Percentiles rank a stretch among this genome's conserved stretches.
Evolutionary conservation across 2,888 invertebrate genomes (phyloP).

Genomic region (Callimorpha dominula): DNA sequence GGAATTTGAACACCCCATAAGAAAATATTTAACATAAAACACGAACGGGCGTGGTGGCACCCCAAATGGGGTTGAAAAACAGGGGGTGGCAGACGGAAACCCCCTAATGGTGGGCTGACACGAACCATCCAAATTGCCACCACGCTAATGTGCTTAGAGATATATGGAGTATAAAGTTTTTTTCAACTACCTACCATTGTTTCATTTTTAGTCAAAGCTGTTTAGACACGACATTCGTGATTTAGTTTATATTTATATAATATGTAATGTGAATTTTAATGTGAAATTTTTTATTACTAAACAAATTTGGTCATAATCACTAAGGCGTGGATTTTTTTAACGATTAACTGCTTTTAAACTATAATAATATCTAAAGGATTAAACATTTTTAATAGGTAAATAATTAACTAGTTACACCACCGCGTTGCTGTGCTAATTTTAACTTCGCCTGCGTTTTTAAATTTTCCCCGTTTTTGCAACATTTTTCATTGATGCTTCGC

Average conservation of each 20-base stretch:
- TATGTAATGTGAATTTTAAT: neutral
- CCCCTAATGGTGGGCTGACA: constrained; percentile 79
- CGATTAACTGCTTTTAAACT: neutral
- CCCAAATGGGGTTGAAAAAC: constrained; percentile 65
- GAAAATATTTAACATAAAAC: constrained; percentile 58
- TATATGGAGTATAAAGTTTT: constrained; percentile 47
- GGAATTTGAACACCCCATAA: constrained; percentile 41
- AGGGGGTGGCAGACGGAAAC: constrained; percentile 67
- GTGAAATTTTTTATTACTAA: neutral
- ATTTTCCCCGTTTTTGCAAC: no score
- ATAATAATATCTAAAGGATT: neutral
- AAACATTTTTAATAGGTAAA: no score
- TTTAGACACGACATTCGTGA: constrained; percentile 56
- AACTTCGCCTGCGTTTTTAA: no score
- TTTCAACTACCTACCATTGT: constrained; percentile 36
- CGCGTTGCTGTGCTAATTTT: no score
- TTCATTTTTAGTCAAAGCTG: constrained; percentile 51
- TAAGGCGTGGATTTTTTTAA: neutral
- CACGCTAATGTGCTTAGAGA: constrained; percentile 67
- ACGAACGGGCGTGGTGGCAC: constrained; percentile 60
- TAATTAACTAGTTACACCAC: no score
- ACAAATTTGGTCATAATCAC: neutral
- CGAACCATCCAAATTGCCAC: constrained; percentile 69
- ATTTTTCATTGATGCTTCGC: no score
- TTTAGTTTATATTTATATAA: constrained; percentile 30